phyloP scores from a whole-genome alignment of 2,888 invertebrate species.

The Cataglyphis cursor region DNA sequence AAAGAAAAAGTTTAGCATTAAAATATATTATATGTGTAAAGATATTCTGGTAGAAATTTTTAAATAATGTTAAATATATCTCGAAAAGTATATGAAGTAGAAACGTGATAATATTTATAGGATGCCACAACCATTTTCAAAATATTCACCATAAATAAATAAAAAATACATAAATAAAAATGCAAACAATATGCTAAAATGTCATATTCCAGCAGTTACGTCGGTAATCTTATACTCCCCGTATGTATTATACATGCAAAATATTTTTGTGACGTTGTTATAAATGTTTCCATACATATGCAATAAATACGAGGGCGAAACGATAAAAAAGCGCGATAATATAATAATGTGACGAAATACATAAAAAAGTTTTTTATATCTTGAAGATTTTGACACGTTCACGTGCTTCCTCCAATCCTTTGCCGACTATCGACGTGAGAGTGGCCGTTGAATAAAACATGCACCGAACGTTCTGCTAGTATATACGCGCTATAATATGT shows the following conservation, averaged over 20 bases:
- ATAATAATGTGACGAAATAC: slow-evolving; percentile 8
- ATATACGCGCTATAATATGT: slow-evolving; percentile 24
- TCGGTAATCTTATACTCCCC: neutral
- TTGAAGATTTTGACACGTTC: slow-evolving; percentile 27
- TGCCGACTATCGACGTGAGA: neutral
- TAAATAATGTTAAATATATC: neutral
- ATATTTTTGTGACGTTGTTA: neutral
- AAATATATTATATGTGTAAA: neutral
- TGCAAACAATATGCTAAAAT: neutral
- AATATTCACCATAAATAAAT: slow-evolving; percentile 12
- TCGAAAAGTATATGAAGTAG: neutral
- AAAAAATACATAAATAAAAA: neutral
- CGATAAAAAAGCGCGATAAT: slow-evolving; percentile 3
- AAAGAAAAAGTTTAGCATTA: neutral
- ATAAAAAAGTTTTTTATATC: slow-evolving; percentile 26
- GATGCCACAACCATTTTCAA: neutral
- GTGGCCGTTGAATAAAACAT: slow-evolving; percentile 48
- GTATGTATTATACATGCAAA: neutral
- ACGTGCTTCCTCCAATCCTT: slow-evolving; percentile 42
- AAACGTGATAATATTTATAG: neutral
- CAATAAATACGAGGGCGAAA: neutral
- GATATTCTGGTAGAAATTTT: neutral
- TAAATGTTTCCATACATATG: neutral
- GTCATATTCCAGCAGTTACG: neutral
- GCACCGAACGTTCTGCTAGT: slow-evolving; percentile 43